These are phyloP conservation scores for Eurystomus gularis DNA, from an alignment of 2,113 vertebrate species.

Conservation along the genomic window DNA sequence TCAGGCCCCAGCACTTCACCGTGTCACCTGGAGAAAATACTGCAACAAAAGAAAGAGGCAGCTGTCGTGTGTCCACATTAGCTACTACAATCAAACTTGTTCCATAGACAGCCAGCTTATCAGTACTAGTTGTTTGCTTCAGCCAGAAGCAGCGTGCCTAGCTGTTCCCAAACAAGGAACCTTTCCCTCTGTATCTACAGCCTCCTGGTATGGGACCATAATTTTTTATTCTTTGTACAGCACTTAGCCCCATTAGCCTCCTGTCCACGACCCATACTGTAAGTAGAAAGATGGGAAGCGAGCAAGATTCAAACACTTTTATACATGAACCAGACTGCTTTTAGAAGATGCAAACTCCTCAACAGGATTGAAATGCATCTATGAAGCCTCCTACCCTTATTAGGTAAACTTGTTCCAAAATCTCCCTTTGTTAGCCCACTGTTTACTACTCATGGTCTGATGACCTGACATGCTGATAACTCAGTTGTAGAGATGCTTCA, in stretches of 20 bases:
- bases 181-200: not conserved
- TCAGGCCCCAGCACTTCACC: too few relatives aligned
- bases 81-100: not conserved
- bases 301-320: not conserved
- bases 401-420: not conserved
- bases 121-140: not conserved
- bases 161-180: not conserved
- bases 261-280: rapidly evolving
- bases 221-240: not conserved
- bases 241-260: not conserved
- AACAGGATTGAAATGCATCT: not conserved
- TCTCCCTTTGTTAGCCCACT: not conserved
- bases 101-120: not conserved
- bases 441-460: not conserved
- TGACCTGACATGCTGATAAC: not conserved
- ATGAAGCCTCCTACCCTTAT: not conserved
- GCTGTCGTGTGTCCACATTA: not conserved
- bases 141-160: not conserved
- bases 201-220: not conserved
- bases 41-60: not conserved
- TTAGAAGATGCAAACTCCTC: not conserved
- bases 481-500: not conserved
- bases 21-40: not conserved
- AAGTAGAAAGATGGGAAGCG: not conserved
- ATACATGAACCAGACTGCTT: not conserved